Percentiles rank a stretch among this genome's conserved stretches.
These are phyloP conservation scores for Notolabrus celidotus DNA, from an alignment of 2,797 vertebrate species.

Conservation along the genomic window DNA sequence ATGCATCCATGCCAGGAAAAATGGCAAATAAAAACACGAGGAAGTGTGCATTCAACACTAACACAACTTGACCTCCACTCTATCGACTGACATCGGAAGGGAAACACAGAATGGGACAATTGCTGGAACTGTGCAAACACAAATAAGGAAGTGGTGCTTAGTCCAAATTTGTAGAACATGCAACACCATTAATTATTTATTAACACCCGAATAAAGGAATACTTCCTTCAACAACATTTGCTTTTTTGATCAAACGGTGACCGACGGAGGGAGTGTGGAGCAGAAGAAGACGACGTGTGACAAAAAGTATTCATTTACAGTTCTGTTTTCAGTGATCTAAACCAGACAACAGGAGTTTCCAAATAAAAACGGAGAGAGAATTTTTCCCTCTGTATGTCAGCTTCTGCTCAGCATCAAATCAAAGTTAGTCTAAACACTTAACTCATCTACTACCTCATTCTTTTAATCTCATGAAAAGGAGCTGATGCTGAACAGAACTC, in stretches of 20 bases:
- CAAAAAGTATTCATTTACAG: constrained; percentile 16
- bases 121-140: constrained; percentile 79
- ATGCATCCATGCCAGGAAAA: constrained; percentile 73
- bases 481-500: constrained; percentile 63
- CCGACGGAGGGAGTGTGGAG: constrained; percentile 18
- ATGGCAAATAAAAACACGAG: constrained; percentile 73
- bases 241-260: constrained; percentile 49
- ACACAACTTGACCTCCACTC: constrained; percentile 77
- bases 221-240: constrained; percentile 69
- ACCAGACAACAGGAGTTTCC: constrained; percentile 53
- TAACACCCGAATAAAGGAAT: constrained; percentile 74
- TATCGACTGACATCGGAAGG: constrained; percentile 79
- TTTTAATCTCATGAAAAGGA: constrained; percentile 45
- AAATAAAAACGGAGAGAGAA: constrained; percentile 9
- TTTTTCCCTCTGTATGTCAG: constrained; percentile 33
- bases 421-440: constrained; percentile 35
- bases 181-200: constrained; percentile 82
- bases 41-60: constrained; percentile 78
- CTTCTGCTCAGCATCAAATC: constrained; percentile 65
- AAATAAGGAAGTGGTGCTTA: constrained; percentile 76
- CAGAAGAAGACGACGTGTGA: constrained; percentile 1
- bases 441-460: constrained; percentile 45
- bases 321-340: constrained; percentile 52
- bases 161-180: constrained; percentile 65
- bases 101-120: constrained; percentile 79